phyloP scores from a whole-genome alignment of 2,888 invertebrate species.

The Apamea crenata region DNA sequence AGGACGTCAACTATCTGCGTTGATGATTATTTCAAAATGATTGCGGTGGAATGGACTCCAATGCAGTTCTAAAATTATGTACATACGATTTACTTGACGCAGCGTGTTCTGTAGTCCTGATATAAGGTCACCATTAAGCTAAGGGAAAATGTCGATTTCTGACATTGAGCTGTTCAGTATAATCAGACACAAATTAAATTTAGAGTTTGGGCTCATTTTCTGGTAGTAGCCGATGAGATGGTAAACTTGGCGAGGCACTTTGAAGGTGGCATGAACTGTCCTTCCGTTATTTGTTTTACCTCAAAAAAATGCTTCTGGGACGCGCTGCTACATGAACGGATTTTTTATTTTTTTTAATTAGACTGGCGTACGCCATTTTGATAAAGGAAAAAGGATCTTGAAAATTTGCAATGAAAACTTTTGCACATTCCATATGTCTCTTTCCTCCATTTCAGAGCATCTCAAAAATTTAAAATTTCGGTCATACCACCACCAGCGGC shows the following conservation, averaged over 20 bases:
- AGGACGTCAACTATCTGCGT: background rate
- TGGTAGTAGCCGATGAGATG: background rate
- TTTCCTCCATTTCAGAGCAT: background rate
- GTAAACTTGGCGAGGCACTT: too few relatives aligned
- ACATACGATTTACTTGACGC: background rate
- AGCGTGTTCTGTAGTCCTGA: background rate
- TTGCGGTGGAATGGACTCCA: background rate
- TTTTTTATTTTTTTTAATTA: constrained; percentile 2
- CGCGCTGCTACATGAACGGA: background rate
- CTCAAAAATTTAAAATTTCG: background rate
- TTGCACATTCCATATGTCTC: background rate
- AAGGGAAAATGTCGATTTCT: background rate
- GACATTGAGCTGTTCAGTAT: background rate
- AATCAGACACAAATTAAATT: background rate
- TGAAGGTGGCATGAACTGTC: background rate
- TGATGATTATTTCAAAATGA: background rate
- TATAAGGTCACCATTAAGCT: background rate
- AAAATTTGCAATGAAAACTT: background rate
- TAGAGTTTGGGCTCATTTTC: background rate
- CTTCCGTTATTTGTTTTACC: background rate
- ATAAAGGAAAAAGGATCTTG: background rate
- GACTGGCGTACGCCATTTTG: constrained; percentile 1
- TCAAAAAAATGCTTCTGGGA: constrained; percentile 37
- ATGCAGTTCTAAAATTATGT: background rate
- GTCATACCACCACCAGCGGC: background rate